Percentiles rank a stretch among this genome's conserved stretches.
Conservation (phyloP, 2,113 vertebrate genomes). For the Eira barbara region DNA sequence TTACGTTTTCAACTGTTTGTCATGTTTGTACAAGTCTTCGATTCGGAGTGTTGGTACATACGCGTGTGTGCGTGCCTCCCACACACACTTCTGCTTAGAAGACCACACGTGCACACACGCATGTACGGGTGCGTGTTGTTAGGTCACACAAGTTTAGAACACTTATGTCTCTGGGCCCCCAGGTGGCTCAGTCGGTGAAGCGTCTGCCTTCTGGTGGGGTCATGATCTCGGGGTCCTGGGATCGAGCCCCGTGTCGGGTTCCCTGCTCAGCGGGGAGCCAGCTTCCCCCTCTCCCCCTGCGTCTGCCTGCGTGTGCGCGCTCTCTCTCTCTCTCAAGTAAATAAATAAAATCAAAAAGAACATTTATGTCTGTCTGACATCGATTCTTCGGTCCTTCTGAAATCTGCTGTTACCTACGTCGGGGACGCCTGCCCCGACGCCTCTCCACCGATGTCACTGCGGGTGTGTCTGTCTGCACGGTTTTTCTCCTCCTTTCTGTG, state of each 20-base stretch:
- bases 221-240: too few relatives aligned
- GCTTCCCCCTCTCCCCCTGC: too few relatives aligned
- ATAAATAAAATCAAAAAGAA: too few relatives aligned
- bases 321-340: too few relatives aligned
- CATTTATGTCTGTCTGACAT: background rate
- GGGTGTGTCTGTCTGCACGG: background rate
- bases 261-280: too few relatives aligned
- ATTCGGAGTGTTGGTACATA: background rate
- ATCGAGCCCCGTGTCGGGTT: too few relatives aligned
- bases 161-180: background rate
- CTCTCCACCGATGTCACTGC: background rate
- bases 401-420: too few relatives aligned
- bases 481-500: background rate
- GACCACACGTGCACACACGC: background rate
- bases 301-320: too few relatives aligned
- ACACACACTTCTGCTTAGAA: background rate
- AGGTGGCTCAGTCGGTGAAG: too few relatives aligned
- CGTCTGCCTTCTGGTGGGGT: fast-evolving
- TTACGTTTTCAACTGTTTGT: background rate
- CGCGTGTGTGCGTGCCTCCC: fast-evolving
- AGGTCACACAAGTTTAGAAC: background rate
- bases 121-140: background rate
- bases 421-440: background rate
- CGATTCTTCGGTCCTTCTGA: background rate
- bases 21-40: background rate